phyloP scores from a whole-genome alignment of 1,140 invertebrate genomes.

The Neodiprion virginianus region DNA sequence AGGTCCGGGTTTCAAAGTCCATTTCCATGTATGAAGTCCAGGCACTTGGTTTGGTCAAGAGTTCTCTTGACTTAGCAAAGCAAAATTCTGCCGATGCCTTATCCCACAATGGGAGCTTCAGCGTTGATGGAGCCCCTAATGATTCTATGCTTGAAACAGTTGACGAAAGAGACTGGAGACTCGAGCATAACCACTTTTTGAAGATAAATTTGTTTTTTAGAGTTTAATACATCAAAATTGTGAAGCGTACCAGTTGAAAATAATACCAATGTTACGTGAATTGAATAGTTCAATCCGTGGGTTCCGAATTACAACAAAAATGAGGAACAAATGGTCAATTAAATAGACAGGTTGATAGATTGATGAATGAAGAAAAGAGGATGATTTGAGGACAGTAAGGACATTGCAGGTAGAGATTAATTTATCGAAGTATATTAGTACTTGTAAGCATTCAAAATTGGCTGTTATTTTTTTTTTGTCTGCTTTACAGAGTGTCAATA shows the following conservation, averaged over 20 bases:
- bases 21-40: conserved; percentile 57
- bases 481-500: too few species aligned
- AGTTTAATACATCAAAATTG: background rate
- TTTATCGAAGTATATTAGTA: conserved; percentile 1
- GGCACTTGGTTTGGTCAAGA: conserved; percentile 66
- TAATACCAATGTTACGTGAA: conserved; percentile 16
- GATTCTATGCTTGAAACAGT: conserved; percentile 62
- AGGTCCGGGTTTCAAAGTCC: conserved; percentile 49
- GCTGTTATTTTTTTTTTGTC: too few species aligned
- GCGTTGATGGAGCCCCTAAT: conserved; percentile 58
- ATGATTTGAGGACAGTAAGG: background rate
- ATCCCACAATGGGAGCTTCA: conserved; percentile 74
- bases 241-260: conserved; percentile 10
- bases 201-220: background rate
- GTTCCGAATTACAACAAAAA: background rate
- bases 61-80: conserved; percentile 74
- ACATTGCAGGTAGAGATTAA: background rate
- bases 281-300: background rate
- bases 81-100: conserved; percentile 77
- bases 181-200: conserved; percentile 63
- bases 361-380: background rate
- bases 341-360: conserved; percentile 3
- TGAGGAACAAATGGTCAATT: background rate
- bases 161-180: conserved; percentile 62
- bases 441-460: background rate